Conservation (phyloP, 2,113 vertebrate genomes). For the Protobothrops mucrosquamatus region DNA sequence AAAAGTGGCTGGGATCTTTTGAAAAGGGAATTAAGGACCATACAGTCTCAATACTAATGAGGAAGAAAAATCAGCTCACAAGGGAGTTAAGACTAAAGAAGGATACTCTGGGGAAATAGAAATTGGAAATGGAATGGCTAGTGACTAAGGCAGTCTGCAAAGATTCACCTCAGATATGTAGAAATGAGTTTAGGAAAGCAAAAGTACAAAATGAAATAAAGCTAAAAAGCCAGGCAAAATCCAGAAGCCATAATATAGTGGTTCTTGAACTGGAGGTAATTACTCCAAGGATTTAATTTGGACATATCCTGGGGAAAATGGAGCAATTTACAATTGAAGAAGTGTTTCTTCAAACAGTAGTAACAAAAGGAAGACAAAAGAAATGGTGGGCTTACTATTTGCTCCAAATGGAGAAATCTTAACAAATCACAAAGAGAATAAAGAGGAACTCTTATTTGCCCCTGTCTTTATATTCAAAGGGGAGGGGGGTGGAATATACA, state of each 20-base stretch:
- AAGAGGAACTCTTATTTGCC: not conserved
- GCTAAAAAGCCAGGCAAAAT: not conserved
- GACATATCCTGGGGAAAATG: not conserved
- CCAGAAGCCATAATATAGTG: not conserved
- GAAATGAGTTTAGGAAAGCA: not conserved
- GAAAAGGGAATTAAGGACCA: not conserved
- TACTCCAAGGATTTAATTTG: not conserved
- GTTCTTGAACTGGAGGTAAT: not conserved
- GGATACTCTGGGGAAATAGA: not conserved
- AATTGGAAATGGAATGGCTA: not conserved
- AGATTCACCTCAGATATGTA: not conserved
- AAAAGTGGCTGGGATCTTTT: not conserved
- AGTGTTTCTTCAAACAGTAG: not conserved
- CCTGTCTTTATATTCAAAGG: not conserved
- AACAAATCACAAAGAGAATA: not conserved
- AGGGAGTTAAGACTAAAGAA: not conserved
- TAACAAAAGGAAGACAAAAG: not conserved
- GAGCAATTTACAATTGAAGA: not conserved
- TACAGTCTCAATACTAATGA: not conserved
- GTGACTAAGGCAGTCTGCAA: not conserved
- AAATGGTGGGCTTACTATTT: not conserved
- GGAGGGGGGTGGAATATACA: not conserved
- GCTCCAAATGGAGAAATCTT: not conserved
- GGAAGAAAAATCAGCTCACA: not conserved
- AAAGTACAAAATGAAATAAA: not conserved